Evolutionary conservation across 2,797 vertebrate species (phyloP).

Genomic region (Acridotheres tristis): DNA sequence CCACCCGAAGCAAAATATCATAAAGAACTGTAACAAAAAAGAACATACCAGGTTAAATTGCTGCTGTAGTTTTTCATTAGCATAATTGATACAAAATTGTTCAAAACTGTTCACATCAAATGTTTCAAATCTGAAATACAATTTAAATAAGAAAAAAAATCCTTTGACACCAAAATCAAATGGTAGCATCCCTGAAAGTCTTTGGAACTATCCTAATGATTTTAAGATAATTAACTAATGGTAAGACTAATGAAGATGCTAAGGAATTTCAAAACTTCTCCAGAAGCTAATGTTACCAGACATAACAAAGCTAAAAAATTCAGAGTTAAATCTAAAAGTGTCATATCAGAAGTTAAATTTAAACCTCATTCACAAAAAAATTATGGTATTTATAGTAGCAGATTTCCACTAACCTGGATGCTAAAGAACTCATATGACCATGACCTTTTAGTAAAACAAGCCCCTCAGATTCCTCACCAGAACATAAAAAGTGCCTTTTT

Average conservation of each 20-base stretch:
- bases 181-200: not conserved
- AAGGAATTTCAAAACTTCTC: not conserved
- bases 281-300: not conserved
- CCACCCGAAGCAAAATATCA: not conserved
- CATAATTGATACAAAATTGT: constrained; percentile 99
- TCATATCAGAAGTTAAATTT: not conserved
- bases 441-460: not conserved
- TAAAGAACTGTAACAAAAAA: not conserved
- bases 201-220: not conserved
- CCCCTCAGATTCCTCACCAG: not conserved
- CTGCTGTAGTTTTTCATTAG: constrained; percentile 97
- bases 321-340: not conserved
- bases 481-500: not conserved
- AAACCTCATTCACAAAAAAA: not conserved
- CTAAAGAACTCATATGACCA: not conserved
- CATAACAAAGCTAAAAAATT: not conserved
- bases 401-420: not conserved
- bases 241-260: not conserved
- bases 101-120: constrained; percentile 99
- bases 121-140: constrained; percentile 92
- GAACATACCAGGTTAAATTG: constrained; percentile 94
- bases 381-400: not conserved
- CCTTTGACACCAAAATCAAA: not conserved
- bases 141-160: not conserved
- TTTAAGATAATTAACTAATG: not conserved